Base-by-base conservation (phyloP, 2,113 vertebrate species). In the Xenus cinereus region DNA sequence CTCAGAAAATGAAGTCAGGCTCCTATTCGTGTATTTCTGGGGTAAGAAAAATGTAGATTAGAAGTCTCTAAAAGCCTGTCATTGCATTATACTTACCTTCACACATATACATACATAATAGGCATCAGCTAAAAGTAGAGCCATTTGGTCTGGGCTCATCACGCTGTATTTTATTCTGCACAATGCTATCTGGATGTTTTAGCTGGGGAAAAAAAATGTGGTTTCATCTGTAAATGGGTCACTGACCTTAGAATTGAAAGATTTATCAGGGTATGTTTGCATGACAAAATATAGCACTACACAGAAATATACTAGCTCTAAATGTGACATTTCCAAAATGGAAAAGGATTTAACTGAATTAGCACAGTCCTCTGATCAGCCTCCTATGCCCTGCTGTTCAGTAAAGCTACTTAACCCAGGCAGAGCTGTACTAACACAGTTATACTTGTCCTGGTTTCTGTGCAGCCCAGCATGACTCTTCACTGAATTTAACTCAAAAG, bases 331-430 rank as follows among this genome's bases (percentile, higher is more conserved):
- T 96, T 96, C 66, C 89, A 96, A 95, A 97, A 91, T 93, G 84
- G 93, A 94, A 96, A 89, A 91, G 89, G 96, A 97, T 97, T 97
- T 96, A 96, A 94, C 77, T 96, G 93, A 95, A 97, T 97, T 97
- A 96, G 93, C 80, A 91, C 66, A 97, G 93, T 85, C 84, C 93
- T 96, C 94, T 96, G 96, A 96, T 97, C 96, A 96, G 89, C 43
- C 66, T 96, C 87, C 94, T 76, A 60, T 95, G 89, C 84, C 94
- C 95, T 94, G 95, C 96, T 96, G 95, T 94, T 96, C 93, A 89
- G 87, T 43, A 96, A 96, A 97, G 93, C 94, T 97, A 94, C 94
- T 95, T 91, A 95, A 91, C 93, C 93, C 91, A 95, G 89, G 35
- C 86, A 84, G 91, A 97, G 89, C 91, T 87, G 94, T 48, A 78